Conservation (phyloP, 2,888 invertebrate genomes). For the Eretmocerus hayati region DNA sequence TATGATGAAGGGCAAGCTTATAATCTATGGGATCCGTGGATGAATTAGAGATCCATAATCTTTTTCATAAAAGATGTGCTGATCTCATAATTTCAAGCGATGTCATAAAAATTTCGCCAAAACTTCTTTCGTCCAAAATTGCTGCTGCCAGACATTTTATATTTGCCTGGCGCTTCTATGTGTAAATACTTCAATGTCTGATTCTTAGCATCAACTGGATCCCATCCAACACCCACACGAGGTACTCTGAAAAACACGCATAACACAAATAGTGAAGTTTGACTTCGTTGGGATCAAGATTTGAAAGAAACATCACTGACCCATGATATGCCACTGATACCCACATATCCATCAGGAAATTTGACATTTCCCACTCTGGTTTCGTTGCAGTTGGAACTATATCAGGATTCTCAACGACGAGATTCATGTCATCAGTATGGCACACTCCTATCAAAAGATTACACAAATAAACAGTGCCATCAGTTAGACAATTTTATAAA, state of each 20-base stretch:
- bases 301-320: not conserved
- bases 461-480: not conserved
- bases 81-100: too few species aligned
- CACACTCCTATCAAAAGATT: constrained; percentile 1
- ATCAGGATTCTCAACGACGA: constrained; percentile 6
- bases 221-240: not conserved
- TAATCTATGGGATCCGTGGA: too few species aligned
- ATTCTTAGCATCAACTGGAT: not conserved
- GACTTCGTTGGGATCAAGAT: not conserved
- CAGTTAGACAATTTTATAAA: not conserved
- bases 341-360: constrained; percentile 3
- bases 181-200: not conserved
- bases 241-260: not conserved
- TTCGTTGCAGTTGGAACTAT: not conserved
- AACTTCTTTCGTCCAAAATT: constrained; percentile 1
- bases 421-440: constrained; percentile 4
- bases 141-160: not conserved
- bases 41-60: too few species aligned
- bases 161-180: not conserved
- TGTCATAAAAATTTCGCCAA: not conserved
- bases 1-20: too few species aligned
- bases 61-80: too few species aligned
- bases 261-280: not conserved
- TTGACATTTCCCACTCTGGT: constrained; percentile 4
- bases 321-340: not conserved